Base-by-base conservation (phyloP, 2,797 vertebrate species). In the Ptychobarbus kaznakovi region DNA sequence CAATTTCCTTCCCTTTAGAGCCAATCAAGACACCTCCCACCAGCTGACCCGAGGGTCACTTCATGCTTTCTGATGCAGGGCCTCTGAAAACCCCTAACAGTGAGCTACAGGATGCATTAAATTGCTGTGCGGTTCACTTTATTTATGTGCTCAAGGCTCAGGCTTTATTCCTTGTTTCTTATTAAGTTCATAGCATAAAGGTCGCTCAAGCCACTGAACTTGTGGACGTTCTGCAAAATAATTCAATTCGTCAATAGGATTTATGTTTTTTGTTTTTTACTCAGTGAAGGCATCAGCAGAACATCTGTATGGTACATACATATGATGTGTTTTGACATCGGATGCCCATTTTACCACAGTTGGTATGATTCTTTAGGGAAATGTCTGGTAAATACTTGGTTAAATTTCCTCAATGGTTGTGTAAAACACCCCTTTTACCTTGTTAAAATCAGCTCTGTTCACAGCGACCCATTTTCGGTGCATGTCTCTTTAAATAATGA, bases 1-100 rank as follows among this genome's bases (percentile, higher is more conserved):
- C 77, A 63, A 80, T 85, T 80, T 85, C 83, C 83, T 74, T 80
- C 58, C 77, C 44, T 73, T 74, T 73, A 80, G 53, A 80, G 77
- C 83, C 44, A 85, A 85, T 85, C 83, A 73, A 49, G 68, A 80
- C 6, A 1, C 68, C 83, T 85, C 53, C 68, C 61, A 85, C 51
- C 6, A 65, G 76, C 56, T 85, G 83, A 85, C 83, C 83, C 18
- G 32, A 6, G 32, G 83, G 83, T 80, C 68, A 85, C 66, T 65
- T 73, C 76, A 80, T 85, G 77, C 49, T 85, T 85, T 85, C 77
- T 53, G 74, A 72, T 53, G 20, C 40, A 2, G 2, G 76, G 42
- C 28, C 63, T 69, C 16, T 46, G 53, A 51, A 72, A 69, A 35
- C 10, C 53, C 65, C 77, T 65, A 16, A 68, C 38, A 38, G 53